Percentiles rank a stretch among this genome's conserved stretches.
phyloP scores from a whole-genome alignment of 2,113 vertebrate species.

The Centropus bengalensis region DNA sequence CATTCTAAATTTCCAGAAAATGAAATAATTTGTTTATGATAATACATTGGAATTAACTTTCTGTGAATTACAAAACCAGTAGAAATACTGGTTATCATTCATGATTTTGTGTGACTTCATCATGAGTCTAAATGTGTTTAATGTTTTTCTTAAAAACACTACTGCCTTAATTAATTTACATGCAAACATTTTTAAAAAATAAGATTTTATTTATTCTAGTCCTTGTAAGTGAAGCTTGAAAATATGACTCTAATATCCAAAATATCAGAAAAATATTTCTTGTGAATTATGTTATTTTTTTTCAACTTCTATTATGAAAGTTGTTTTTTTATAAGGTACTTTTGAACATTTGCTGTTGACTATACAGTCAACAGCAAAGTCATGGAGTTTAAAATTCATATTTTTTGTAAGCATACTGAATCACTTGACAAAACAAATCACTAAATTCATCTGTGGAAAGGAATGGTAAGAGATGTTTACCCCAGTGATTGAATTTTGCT shows the following conservation, averaged over 20 bases:
- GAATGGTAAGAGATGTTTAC: background rate
- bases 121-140: background rate
- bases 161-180: background rate
- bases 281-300: background rate
- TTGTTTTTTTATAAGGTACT: background rate
- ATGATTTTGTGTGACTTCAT: background rate
- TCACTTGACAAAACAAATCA: background rate
- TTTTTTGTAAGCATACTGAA: background rate
- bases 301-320: background rate
- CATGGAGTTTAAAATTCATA: background rate
- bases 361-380: background rate
- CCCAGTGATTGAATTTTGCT: background rate
- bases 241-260: background rate
- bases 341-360: background rate
- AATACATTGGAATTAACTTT: conserved; percentile 35
- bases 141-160: background rate
- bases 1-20: conserved; percentile 21
- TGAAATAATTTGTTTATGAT: background rate
- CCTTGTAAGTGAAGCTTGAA: background rate
- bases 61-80: background rate
- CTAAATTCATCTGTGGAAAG: background rate
- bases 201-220: background rate
- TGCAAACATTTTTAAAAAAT: background rate
- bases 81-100: background rate
- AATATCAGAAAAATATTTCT: background rate